A percentile compares a stretch with the other conserved stretches of the same genome.
phyloP scores from a whole-genome alignment of 2,888 invertebrate genomes.

The Pammene aurita region DNA sequence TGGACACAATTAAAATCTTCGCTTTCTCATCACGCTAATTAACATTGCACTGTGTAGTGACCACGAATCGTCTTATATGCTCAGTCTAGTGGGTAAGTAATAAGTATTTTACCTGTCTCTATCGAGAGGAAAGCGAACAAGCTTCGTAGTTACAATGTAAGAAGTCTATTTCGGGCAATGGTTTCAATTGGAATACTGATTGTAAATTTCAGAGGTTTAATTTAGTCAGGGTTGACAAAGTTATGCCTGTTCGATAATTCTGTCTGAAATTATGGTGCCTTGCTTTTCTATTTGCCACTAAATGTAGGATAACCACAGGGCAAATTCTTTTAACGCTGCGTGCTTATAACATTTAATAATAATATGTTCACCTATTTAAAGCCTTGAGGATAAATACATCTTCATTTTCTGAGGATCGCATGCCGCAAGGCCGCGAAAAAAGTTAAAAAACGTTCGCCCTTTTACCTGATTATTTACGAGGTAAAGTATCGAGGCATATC shows the following conservation, averaged over 20 bases:
- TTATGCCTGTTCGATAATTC: background rate
- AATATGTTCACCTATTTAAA: background rate
- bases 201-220: background rate
- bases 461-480: conserved; percentile 59
- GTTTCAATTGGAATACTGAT: conserved; percentile 6
- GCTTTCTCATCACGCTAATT: too few species aligned
- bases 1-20: too few species aligned
- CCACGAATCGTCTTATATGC: too few species aligned
- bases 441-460: conserved; percentile 51
- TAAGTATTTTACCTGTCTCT: background rate
- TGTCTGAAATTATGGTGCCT: too few species aligned
- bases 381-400: conserved; percentile 15
- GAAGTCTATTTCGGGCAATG: background rate
- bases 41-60: too few species aligned
- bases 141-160: conserved; percentile 10
- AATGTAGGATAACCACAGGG: background rate
- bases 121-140: conserved; percentile 5
- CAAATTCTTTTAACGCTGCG: background rate
- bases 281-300: too few species aligned
- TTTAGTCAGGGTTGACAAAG: conserved; percentile 6
- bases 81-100: background rate
- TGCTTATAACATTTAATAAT: background rate
- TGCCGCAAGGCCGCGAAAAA: conserved; percentile 62
- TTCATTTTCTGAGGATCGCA: conserved; percentile 51
- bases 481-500: conserved; percentile 41